phyloP scores from a whole-genome alignment of 2,113 vertebrate genomes.

The Clarias batrachus region DNA sequence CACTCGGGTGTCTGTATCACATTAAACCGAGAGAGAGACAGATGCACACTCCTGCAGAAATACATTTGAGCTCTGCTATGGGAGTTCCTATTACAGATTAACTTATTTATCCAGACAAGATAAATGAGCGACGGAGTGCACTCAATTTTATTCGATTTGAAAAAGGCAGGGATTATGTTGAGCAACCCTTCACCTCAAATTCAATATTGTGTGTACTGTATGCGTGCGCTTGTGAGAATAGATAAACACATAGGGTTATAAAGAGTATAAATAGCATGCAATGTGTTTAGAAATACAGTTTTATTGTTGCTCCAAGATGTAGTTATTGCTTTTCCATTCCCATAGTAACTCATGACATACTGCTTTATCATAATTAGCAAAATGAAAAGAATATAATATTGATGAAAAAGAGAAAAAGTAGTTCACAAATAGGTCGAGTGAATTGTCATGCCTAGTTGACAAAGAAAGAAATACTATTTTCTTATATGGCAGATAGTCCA shows the following conservation, averaged over 20 bases:
- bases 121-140: slow-evolving; percentile 62
- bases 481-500: background rate
- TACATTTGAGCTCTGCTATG: slow-evolving; percentile 55
- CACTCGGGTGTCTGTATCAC: slow-evolving; percentile 58
- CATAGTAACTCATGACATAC: background rate
- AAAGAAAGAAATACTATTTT: background rate
- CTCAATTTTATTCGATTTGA: slow-evolving; percentile 62
- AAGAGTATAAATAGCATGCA: background rate
- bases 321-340: background rate
- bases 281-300: background rate
- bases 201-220: slow-evolving; percentile 10
- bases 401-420: background rate
- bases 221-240: slow-evolving; percentile 1
- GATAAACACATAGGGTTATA: background rate
- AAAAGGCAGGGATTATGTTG: slow-evolving; percentile 56
- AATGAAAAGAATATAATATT: background rate
- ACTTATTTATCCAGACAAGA: slow-evolving; percentile 59
- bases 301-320: background rate
- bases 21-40: slow-evolving; percentile 60
- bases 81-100: slow-evolving; percentile 47
- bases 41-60: slow-evolving; percentile 52
- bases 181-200: slow-evolving; percentile 61
- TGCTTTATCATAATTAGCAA: background rate
- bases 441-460: background rate
- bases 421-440: background rate